phyloP scores from a whole-genome alignment of 2,888 invertebrate genomes.

The Philopedon plagiatum region DNA sequence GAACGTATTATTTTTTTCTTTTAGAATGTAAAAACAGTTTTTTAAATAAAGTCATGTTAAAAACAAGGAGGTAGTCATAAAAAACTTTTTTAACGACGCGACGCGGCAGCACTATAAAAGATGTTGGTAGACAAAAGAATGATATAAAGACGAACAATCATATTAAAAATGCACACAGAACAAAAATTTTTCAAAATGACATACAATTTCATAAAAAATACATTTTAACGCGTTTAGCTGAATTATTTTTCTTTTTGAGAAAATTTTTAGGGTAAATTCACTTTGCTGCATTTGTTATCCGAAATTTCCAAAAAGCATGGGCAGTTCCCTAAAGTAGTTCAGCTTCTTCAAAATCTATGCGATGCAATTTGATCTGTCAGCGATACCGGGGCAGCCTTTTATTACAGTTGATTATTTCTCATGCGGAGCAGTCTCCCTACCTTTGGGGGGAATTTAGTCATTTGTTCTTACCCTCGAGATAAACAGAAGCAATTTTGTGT shows the following conservation, averaged over 20 bases:
- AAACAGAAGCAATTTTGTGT: conserved; percentile 60
- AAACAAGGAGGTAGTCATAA: not conserved
- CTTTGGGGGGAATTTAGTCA: conserved; percentile 51
- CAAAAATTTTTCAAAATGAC: too few species aligned
- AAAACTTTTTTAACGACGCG: too few species aligned
- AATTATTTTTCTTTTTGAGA: too few species aligned
- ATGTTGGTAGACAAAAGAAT: not conserved
- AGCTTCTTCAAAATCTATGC: conserved; percentile 41
- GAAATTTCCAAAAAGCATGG: not conserved
- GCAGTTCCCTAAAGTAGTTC: conserved; percentile 5
- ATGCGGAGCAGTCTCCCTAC: conserved; percentile 53
- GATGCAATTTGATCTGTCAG: conserved; percentile 54
- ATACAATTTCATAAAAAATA: too few species aligned
- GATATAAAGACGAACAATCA: not conserved
- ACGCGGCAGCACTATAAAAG: not conserved
- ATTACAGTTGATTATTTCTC: conserved; percentile 56
- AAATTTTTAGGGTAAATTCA: too few species aligned
- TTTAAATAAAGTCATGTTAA: not conserved
- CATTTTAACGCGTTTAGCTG: not conserved
- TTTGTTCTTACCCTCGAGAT: conserved; percentile 59
- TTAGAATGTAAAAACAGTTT: too few species aligned
- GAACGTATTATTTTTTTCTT: too few species aligned
- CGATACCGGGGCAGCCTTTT: conserved; percentile 55
- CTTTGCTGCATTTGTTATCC: too few species aligned
- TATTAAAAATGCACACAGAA: not conserved